Base-by-base conservation (phyloP, 2,113 vertebrate genomes). In the Bostrychus sinensis region DNA sequence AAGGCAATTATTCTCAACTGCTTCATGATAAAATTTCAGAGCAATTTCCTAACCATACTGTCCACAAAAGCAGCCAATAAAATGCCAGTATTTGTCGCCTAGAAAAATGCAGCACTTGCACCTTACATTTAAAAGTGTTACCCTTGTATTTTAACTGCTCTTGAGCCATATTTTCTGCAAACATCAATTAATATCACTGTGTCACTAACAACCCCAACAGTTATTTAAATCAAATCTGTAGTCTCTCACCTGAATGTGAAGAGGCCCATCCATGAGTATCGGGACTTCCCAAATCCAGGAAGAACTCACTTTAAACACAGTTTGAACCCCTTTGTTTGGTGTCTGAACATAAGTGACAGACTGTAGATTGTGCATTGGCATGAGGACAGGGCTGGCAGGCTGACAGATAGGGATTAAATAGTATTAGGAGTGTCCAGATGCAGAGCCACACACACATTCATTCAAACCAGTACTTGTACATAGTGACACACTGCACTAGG, bases 391-490 rank as follows among this genome's bases (percentile, higher is more conserved):
- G 63, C 59, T 75, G 71, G 61, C 59, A 11, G 23, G 46, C 39
- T 77, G 76, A 83, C 69, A 72, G 77, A 61, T 42, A 48, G 50
- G 86, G 89, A 92, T 91, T 92, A 91, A 84, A 76, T 62, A 46
- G 89, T 50, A 90, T 91, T 90, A 90, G 80, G 77, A 82, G 82
- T 42, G 72, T 87, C 77, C 88, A 91, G 90, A 90, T 91, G 88
- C 81, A 77, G 55, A 56, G 63, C 41, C 50, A 58, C 73, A 77
- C 56, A 66, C 80, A 82, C 75, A 85, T 76, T 79, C 30, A 20
- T 61, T 78, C 68, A 72, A 48, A 69, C 70, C 62, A 71, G 78
- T 81, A 51, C 65, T 28, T 63, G 20, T 26, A 72, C 77, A 86
- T 53, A 69, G 64, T 86, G 71, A 78, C 77, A 80, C 78, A 67